phyloP scores from a whole-genome alignment of 2,888 invertebrate genomes.

The Incurvaria masculella region DNA sequence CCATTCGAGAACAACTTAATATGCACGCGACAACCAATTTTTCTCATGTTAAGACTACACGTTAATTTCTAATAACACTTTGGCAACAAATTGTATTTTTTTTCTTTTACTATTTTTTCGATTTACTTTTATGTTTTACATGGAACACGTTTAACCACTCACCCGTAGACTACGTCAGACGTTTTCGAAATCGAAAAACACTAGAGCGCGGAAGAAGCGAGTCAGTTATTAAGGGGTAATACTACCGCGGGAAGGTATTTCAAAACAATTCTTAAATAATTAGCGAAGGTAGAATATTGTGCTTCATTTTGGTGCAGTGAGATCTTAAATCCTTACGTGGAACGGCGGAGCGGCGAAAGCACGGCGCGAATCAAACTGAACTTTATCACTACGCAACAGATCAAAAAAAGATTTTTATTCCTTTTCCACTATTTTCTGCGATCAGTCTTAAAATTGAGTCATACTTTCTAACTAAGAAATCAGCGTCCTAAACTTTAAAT shows the following conservation, averaged over 20 bases:
- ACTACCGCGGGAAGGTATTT: neutral
- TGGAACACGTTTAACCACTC: conserved; percentile 2
- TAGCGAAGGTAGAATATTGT: neutral
- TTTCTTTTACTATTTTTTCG: conserved; percentile 29
- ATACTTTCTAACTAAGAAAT: conserved; percentile 53
- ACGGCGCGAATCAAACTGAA: neutral
- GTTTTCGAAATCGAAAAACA: neutral
- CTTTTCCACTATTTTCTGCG: conserved; percentile 38
- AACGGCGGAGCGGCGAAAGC: neutral
- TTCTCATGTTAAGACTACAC: conserved; percentile 37
- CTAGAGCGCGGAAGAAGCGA: neutral
- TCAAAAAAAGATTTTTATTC: conserved; percentile 29
- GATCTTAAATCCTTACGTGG: neutral
- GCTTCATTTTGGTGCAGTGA: neutral
- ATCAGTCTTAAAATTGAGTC: conserved; percentile 60
- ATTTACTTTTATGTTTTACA: conserved; percentile 15
- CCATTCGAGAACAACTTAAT: conserved; percentile 54
- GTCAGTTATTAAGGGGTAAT: neutral
- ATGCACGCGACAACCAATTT: conserved; percentile 54
- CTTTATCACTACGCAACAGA: conserved; percentile 4
- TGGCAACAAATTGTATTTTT: conserved; percentile 55
- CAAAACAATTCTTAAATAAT: neutral
- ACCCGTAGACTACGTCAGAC: neutral
- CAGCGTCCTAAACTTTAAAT: conserved; percentile 41
- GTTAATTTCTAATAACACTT: conserved; percentile 54